A percentile compares a stretch with the other conserved stretches of the same genome.
These are phyloP conservation scores for Panthera leo DNA, from an alignment of 2,113 vertebrate species.

Conservation along the genomic window DNA sequence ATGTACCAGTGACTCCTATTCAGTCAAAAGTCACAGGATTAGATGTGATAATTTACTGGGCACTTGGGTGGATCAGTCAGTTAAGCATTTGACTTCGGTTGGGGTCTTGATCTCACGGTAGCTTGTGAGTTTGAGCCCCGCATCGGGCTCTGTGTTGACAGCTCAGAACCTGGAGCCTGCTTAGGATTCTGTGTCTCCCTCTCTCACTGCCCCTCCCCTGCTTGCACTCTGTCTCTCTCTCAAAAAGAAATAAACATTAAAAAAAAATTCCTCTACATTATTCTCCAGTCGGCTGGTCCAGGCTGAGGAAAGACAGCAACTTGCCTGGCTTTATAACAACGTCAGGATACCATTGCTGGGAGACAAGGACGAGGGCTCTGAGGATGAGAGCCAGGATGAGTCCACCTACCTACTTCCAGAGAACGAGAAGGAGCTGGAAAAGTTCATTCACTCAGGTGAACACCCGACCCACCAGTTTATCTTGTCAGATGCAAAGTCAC, in stretches of 20 bases:
- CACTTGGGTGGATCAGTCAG: too few species aligned
- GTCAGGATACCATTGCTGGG: not conserved
- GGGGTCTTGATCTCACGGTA: too few species aligned
- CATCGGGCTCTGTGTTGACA: too few species aligned
- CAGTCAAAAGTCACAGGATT: not conserved
- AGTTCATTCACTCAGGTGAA: conserved; percentile 66
- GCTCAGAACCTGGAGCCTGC: too few species aligned
- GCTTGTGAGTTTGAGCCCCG: too few species aligned
- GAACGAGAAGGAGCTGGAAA: conserved; percentile 14
- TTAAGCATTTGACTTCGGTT: too few species aligned
- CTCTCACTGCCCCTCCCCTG: too few species aligned
- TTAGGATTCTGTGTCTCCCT: too few species aligned
- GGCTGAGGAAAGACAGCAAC: conserved; percentile 50
- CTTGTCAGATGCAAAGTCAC: too few species aligned
- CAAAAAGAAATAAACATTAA: too few species aligned
- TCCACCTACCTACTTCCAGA: not conserved
- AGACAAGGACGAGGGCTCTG: not conserved
- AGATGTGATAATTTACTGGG: not conserved
- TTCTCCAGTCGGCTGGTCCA: conserved; percentile 42
- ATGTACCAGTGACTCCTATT: not conserved
- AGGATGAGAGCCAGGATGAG: not conserved
- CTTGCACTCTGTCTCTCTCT: too few species aligned
- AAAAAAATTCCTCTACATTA: not conserved
- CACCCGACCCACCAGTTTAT: rapidly evolving
- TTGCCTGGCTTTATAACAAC: conserved; percentile 37